Evolutionary conservation across 2,797 vertebrate genomes (phyloP).

Genomic region (Hydrocynus forskahlii): DNA sequence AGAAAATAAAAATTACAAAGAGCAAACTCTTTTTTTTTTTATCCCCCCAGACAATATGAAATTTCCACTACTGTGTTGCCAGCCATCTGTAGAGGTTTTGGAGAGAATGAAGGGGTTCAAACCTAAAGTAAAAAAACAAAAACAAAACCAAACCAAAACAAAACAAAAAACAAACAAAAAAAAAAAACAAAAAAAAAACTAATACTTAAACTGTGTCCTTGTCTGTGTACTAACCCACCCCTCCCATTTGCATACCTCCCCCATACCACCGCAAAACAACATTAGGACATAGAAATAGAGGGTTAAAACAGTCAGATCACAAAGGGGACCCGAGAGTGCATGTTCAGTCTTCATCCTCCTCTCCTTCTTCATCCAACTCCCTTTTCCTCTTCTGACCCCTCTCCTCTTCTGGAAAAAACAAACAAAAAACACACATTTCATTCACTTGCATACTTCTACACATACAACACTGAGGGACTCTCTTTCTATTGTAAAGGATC

Average conservation of each 20-base stretch:
- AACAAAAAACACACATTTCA: slow-evolving; percentile 2
- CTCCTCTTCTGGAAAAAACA: slow-evolving; percentile 79
- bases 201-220: slow-evolving; percentile 83
- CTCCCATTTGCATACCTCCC: slow-evolving; percentile 77
- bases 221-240: slow-evolving; percentile 61
- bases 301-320: slow-evolving; percentile 94
- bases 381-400: slow-evolving; percentile 96
- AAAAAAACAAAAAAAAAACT: slow-evolving; percentile 75
- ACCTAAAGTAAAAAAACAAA: slow-evolving; percentile 72
- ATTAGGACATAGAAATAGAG: slow-evolving; percentile 79
- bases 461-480: neutral
- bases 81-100: slow-evolving; percentile 75
- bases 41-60: slow-evolving; percentile 70
- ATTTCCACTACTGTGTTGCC: slow-evolving; percentile 70
- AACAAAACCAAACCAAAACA: slow-evolving; percentile 66
- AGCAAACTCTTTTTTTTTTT: slow-evolving; percentile 64
- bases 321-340: slow-evolving; percentile 80
- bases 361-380: slow-evolving; percentile 95
- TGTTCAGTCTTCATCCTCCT: slow-evolving; percentile 81
- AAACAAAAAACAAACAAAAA: slow-evolving; percentile 65
- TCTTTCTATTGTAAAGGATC: too few relatives aligned
- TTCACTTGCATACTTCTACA: neutral
- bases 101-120: slow-evolving; percentile 70
- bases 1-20: slow-evolving; percentile 70
- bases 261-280: slow-evolving; percentile 83